phyloP scores from a whole-genome alignment of 2,113 vertebrate species.

The Hydrochoerus hydrochaeris region DNA sequence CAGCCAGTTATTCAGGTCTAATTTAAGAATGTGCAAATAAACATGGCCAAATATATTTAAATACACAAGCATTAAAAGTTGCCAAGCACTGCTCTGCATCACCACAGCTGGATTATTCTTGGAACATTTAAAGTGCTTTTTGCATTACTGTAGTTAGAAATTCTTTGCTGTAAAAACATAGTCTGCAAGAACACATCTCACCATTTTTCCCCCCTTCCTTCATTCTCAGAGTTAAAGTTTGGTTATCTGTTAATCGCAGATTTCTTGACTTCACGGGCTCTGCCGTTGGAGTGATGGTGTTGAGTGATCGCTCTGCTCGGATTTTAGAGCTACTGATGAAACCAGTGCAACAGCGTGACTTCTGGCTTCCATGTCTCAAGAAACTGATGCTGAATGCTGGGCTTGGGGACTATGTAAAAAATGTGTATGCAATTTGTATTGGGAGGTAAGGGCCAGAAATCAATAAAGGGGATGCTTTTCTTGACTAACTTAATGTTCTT shows the following conservation, averaged over 20 bases:
- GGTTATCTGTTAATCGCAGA: constrained; percentile 37
- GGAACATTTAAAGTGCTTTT: constrained; percentile 68
- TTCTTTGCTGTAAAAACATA: constrained; percentile 48
- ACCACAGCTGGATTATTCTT: constrained; percentile 55
- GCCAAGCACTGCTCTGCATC: constrained; percentile 18
- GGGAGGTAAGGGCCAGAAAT: constrained; percentile 33
- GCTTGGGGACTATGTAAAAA: not conserved
- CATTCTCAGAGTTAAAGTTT: constrained; percentile 21
- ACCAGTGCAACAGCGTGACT: not conserved
- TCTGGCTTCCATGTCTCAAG: not conserved
- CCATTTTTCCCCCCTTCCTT: too few species aligned
- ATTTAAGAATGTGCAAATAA: constrained; percentile 70
- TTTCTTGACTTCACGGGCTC: not conserved
- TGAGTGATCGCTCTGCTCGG: not conserved
- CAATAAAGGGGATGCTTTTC: not conserved
- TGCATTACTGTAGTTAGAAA: constrained; percentile 59
- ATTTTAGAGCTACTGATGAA: constrained; percentile 14
- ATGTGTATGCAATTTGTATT: constrained; percentile 36
- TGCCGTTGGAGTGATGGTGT: not conserved
- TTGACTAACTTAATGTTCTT: constrained; percentile 33
- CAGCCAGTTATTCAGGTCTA: constrained; percentile 73
- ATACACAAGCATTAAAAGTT: constrained; percentile 54
- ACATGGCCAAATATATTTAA: constrained; percentile 70
- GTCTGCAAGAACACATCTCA: not conserved
- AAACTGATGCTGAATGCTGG: not conserved